These are phyloP conservation scores for Gnathonemus longibarbis DNA, from an alignment of 2,113 vertebrate species.

Conservation along the genomic window DNA sequence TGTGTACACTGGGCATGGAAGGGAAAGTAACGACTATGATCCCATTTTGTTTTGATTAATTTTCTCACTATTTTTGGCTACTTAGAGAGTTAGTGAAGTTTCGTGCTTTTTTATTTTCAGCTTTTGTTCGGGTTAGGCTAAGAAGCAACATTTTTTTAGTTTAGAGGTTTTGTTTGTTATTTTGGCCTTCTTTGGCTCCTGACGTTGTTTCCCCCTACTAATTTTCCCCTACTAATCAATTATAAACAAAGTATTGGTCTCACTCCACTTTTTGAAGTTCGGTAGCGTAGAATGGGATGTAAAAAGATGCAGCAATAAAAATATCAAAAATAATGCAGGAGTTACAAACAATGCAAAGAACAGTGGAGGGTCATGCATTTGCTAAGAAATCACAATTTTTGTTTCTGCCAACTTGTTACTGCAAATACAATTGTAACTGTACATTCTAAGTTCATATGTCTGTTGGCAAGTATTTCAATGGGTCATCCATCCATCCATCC, in stretches of 20 bases:
- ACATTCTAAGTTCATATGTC: neutral
- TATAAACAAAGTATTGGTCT: neutral
- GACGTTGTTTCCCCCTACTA: neutral
- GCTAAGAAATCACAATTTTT: neutral
- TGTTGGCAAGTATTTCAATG: neutral
- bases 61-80: neutral
- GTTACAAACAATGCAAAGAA: neutral
- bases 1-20: neutral
- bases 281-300: neutral
- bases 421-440: neutral
- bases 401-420: neutral
- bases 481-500: neutral
- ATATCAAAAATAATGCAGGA: neutral
- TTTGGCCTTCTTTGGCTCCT: neutral
- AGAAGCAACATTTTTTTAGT: neutral
- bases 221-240: neutral
- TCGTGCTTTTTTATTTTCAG: neutral
- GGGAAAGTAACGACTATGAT: neutral
- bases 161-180: neutral
- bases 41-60: neutral
- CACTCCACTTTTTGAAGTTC: neutral
- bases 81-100: neutral
- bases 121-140: neutral
- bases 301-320: neutral
- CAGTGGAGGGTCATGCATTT: neutral